These are phyloP conservation scores for Prenolepis imparis DNA, from an alignment of 2,888 invertebrate genomes.

Conservation along the genomic window DNA sequence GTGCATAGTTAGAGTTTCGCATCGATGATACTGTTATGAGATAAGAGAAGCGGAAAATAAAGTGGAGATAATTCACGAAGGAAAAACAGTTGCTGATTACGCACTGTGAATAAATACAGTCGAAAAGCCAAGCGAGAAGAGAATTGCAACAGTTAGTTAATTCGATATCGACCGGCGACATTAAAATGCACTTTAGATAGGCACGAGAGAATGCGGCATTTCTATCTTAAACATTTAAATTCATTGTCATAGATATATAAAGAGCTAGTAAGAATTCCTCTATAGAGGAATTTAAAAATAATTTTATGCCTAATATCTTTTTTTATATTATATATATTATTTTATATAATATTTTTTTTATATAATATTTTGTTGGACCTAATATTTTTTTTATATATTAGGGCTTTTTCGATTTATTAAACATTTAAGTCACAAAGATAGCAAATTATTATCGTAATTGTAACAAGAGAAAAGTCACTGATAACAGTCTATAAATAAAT, in stretches of 20 bases:
- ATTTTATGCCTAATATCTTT: too few relatives aligned
- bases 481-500: background rate
- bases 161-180: slow-evolving; percentile 23
- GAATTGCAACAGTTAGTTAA: slow-evolving; percentile 26
- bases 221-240: background rate
- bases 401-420: too few relatives aligned
- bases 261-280: too few relatives aligned
- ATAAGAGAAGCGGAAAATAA: slow-evolving; percentile 17
- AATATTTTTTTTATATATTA: too few relatives aligned
- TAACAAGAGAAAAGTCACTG: background rate
- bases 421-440: slow-evolving; percentile 10
- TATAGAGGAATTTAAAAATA: too few relatives aligned
- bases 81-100: slow-evolving; percentile 29
- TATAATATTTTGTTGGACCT: too few relatives aligned
- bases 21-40: slow-evolving; percentile 18
- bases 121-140: slow-evolving; percentile 34
- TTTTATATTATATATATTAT: too few relatives aligned
- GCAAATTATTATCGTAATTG: background rate
- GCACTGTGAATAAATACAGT: slow-evolving; percentile 21
- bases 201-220: background rate
- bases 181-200: slow-evolving; percentile 26
- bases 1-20: slow-evolving; percentile 16
- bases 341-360: too few relatives aligned
- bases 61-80: background rate
- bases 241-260: too few relatives aligned